These are phyloP conservation scores for Leptatherina wallacei DNA, from an alignment of 2,797 vertebrate genomes.

Conservation along the genomic window DNA sequence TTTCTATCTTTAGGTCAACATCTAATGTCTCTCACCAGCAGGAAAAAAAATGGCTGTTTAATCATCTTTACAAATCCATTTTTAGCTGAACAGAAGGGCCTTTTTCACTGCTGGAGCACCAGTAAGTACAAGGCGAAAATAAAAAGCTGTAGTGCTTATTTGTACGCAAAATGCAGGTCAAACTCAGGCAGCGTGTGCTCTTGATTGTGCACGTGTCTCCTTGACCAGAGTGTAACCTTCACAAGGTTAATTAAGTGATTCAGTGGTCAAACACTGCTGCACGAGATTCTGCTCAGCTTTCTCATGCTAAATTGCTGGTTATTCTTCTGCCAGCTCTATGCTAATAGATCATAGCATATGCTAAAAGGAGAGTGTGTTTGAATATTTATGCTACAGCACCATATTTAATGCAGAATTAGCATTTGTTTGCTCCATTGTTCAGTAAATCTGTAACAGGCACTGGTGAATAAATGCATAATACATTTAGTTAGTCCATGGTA, in stretches of 20 bases:
- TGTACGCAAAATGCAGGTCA: slow-evolving; percentile 27
- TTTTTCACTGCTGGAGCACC: slow-evolving; percentile 9
- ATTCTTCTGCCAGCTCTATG: slow-evolving; percentile 44
- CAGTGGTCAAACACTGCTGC: slow-evolving; percentile 50
- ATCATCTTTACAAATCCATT: slow-evolving; percentile 20
- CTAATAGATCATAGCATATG: slow-evolving; percentile 68
- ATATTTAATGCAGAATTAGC: slow-evolving; percentile 81
- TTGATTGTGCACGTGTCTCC: slow-evolving; percentile 18
- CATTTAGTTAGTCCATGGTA: slow-evolving; percentile 65
- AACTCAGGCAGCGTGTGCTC: slow-evolving; percentile 21
- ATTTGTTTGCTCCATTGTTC: slow-evolving; percentile 82
- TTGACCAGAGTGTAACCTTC: slow-evolving; percentile 49
- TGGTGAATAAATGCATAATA: slow-evolving; percentile 77
- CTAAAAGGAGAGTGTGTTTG: slow-evolving; percentile 56
- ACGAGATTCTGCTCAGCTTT: slow-evolving; percentile 37
- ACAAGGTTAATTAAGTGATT: slow-evolving; percentile 59
- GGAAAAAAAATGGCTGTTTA: slow-evolving; percentile 41
- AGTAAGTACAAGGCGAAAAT: slow-evolving; percentile 38
- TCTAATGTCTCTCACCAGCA: slow-evolving; percentile 54
- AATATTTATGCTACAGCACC: slow-evolving; percentile 76
- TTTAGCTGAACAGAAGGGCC: slow-evolving; percentile 16
- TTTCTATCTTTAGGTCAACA: slow-evolving; percentile 58
- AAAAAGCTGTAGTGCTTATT: slow-evolving; percentile 24
- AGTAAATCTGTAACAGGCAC: slow-evolving; percentile 70
- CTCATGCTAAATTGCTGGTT: slow-evolving; percentile 48